Conservation (phyloP, 2,888 invertebrate genomes). For the Graphium colonna region DNA sequence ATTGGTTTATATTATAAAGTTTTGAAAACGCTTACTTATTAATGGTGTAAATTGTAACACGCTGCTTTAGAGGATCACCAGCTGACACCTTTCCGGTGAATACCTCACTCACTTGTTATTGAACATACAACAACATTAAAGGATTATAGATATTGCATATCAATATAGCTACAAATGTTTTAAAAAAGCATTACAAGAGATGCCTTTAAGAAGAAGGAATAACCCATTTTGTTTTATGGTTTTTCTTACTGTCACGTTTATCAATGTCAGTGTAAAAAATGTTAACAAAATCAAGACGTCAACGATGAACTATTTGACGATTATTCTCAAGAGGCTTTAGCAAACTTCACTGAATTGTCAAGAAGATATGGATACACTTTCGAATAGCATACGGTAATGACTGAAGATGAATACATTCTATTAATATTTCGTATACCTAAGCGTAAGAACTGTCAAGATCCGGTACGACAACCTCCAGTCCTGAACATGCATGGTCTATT, state of each 20-base stretch:
- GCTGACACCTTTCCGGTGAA: no score
- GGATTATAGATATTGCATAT: no score
- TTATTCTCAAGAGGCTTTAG: conserved; percentile 15
- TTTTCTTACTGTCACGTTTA: not conserved
- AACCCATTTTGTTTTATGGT: not conserved
- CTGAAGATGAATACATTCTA: conserved; percentile 57
- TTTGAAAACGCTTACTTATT: no score
- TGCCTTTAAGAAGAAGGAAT: not conserved
- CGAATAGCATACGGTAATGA: conserved; percentile 49
- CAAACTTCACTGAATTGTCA: conserved; percentile 48
- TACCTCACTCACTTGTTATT: no score
- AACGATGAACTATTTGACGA: not conserved
- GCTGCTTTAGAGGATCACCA: no score
- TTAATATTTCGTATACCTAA: conserved; percentile 47
- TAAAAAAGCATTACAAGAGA: not conserved
- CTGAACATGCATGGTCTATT: conserved; percentile 60
- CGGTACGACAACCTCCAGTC: conserved; percentile 42
- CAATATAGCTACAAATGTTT: no score
- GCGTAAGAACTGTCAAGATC: conserved; percentile 37
- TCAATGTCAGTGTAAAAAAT: not conserved
- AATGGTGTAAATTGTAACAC: no score
- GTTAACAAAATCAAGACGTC: not conserved
- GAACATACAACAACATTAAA: no score
- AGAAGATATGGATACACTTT: conserved; percentile 44
- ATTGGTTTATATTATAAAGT: no score